Evolutionary conservation across 2,113 vertebrate genomes (phyloP), one percentile per base, ranked within the genome.

Genomic region (Empidonax alnorum): DNA sequence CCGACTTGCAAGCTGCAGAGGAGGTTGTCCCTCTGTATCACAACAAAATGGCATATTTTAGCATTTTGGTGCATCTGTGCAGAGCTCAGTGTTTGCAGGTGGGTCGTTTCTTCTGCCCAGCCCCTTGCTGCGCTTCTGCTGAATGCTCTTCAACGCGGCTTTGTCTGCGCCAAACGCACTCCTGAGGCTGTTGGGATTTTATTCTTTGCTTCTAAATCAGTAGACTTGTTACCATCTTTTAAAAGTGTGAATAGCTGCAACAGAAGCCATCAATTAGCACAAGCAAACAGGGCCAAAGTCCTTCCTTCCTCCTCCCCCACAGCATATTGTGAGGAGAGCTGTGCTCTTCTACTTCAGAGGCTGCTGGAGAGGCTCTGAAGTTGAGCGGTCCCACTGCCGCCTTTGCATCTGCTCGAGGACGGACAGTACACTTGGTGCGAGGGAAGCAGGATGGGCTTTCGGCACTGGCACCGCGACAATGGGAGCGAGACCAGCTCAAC

Each of bases 241-340:
- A 41, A 82, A 96, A 96, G 97, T 96, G 96, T 97, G 97, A 97
- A 98, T 96, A 97, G 96, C 98, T 97, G 92, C 88, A 92, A 97
- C 98, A 98, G 98, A 98, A 96, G 91, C 96, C 96, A 97, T 95
- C 97, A 97, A 96, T 98, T 97, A 98, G 97, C 97, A 96, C 97
- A 87, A 95, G 96, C 94, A 97, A 97, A 93, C 92, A 91, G 96
- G 96, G 97, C 97, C 98, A 97, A 95, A 68, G 39, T 95, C 93
- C 93, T 97, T 96, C 87, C 90, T 92, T 96, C 80, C 94, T 96
- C 93, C 94, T 89, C 87, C 49, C 81, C 90, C 96, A 94, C 82
- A 81, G 94, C 96, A 96, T 97, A 90, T 94, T 94, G 62, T 27
- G 96, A 96, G 69, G 85, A 97, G 82, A 96, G 85, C 92, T 91